Conservation (phyloP, 2,888 invertebrate genomes). For the Bruchidius siliquastri region DNA sequence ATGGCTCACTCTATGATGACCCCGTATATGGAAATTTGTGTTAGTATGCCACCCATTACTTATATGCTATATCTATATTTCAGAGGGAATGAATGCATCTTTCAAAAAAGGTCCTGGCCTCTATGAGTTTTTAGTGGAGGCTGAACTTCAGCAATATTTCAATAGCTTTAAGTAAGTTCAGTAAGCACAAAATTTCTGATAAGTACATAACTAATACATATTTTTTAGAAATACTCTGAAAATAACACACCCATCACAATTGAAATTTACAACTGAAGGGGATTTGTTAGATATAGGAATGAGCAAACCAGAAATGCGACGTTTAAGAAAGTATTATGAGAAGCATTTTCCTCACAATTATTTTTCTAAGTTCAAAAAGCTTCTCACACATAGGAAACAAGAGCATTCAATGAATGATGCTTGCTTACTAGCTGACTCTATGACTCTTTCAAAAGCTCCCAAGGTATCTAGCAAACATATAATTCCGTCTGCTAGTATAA, state of each 20-base stretch:
- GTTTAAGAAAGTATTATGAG: slow-evolving; percentile 89
- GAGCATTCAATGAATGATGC: slow-evolving; percentile 41
- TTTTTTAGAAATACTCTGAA: slow-evolving; percentile 77
- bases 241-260: slow-evolving; percentile 79
- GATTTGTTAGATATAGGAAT: slow-evolving; percentile 89
- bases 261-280: slow-evolving; percentile 92
- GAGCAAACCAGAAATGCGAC: slow-evolving; percentile 90
- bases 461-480: slow-evolving; percentile 82
- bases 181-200: slow-evolving; percentile 2
- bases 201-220: slow-evolving; percentile 4
- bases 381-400: slow-evolving; percentile 60
- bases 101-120: slow-evolving; percentile 59
- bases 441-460: slow-evolving; percentile 46
- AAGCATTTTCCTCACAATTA: slow-evolving; percentile 93
- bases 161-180: slow-evolving; percentile 63
- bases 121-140: slow-evolving; percentile 89
- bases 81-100: slow-evolving; percentile 41
- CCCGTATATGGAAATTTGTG: too few species aligned
- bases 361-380: slow-evolving; percentile 84
- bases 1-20: too few species aligned
- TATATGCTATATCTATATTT: slow-evolving; percentile 3
- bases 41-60: too few species aligned
- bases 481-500: slow-evolving; percentile 77
- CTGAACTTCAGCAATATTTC: slow-evolving; percentile 91
- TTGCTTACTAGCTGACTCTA: slow-evolving; percentile 35